Base-by-base conservation (phyloP, 2,113 vertebrate species). In the Notechis scutatus region DNA sequence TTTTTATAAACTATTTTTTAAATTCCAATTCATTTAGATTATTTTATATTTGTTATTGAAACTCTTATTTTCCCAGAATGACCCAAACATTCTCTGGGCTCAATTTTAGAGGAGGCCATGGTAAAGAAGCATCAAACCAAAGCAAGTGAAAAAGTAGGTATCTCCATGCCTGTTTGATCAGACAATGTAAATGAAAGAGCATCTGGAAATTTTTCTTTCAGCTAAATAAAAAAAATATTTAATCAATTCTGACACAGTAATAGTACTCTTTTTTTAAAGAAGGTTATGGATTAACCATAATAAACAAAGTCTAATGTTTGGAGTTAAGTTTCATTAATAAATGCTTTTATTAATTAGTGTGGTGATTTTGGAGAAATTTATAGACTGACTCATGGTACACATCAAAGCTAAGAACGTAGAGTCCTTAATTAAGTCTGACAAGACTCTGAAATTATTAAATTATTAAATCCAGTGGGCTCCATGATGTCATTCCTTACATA, bases 391-490 rank as follows among this genome's bases (percentile, higher is more conserved):
- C 0, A 14, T 91, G n/a, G 1, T 52, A 2, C 11, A 42, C 88
- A 95, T 94, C 87, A 94, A 45, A 85, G 92, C 92, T 91, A 39
- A 7, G 50, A 59, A 9, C 5, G 20, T 86, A 14, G 15, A 94
- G 39, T 5, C 15, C 69, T 81, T 81, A 81, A 81, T 39, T 39
- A 81, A 81, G n/a, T 81, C 69, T 39, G 61, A 29, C 61, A 69
- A 15, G 61, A 64, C 26, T 64, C 11, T 64, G n/a, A 34, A 81
- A 39, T 39, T 5, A 39, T 39, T 81, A 81, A 8, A 81, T 81
- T 81, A 34, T 81, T 6, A 8, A 2, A 34, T 81, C 34, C 34
- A 81, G 34, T 81, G 69, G 15, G 6, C 2, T 81, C 69, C 6
- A 21, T 39, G 34, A 81, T 39, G 18, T 81, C n/a, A 81, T 81